Evolutionary conservation across 2,797 vertebrate genomes (phyloP), one percentile per base, ranked within the genome.

Genomic region (Arvicola amphibius): DNA sequence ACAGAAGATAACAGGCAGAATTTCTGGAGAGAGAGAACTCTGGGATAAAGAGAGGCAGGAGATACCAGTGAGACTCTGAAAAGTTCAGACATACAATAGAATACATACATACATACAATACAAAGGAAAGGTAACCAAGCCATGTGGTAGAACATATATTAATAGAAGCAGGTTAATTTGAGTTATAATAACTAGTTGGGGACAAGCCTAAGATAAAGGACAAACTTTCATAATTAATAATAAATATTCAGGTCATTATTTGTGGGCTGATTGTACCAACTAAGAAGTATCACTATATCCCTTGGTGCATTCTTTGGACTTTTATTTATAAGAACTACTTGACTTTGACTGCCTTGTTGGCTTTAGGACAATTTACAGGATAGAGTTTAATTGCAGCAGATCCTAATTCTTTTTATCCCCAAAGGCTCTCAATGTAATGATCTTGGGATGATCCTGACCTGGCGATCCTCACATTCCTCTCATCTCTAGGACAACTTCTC

Each of bases 391-490:
- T 37, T 78, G 7, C 86, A 93, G 77, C 25, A 32, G 59, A 74
- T 78, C 71, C 23, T 90, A 96, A 96, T 93, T 90, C 84, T 46
- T 93, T 95, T 97, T 91, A 90, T 96, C 81, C 63, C 91, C 78
- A 95, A 90, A 92, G 74, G 69, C 43, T 94, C 43, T 79, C 16
- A 95, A 91, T 59, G 46, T 59, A 95, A 56, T 27, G 95, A 79
- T 95, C 56, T 94, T 94, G 48, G 89, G 95, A 94, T 94, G 80
- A 94, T 93, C 27, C 74, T 86, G 84, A 81, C 91, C 73, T 96
- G 86, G 32, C 43, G 90, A 88, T 96, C 91, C 93, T 94, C 87
- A 96, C 95, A 96, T 96, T 95, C 93, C 84, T 96, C 53, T 94
- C 93, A 94, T 96, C 91, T 95, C 80, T 88, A 23, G 96, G 53